Percentiles rank a stretch among this genome's conserved stretches.
Evolutionary conservation across 53 echinoderm and acorn worm species (phyloP).

Genomic region (Actinopyga echinites): DNA sequence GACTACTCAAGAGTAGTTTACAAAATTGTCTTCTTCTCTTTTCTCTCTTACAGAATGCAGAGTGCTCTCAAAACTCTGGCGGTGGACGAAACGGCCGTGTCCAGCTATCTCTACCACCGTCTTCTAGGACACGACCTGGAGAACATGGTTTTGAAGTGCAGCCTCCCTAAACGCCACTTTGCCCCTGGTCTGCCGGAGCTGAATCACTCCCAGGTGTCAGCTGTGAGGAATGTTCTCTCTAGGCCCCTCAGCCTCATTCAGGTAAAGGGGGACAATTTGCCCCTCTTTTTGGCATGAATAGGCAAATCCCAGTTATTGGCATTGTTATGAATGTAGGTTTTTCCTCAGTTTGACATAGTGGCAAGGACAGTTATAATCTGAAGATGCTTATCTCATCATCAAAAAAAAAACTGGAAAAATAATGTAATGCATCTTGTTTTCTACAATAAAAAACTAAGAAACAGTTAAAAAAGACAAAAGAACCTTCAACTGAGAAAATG

Average conservation of each 20-base stretch:
- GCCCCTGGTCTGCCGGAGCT: conserved; percentile 85
- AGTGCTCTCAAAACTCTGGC: conserved; percentile 94
- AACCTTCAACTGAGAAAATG: no score
- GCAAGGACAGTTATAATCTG: no score
- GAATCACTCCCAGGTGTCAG: conserved; percentile 96
- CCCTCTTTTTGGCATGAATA: no score
- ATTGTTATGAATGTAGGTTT: no score
- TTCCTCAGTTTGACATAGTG: no score
- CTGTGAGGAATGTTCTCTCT: conserved; percentile 89
- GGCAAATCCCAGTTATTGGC: no score
- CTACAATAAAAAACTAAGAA: no score
- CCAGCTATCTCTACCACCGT: conserved; percentile 92
- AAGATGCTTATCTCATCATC: no score
- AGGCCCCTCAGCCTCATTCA: conserved; percentile 96
- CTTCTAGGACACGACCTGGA: conserved; percentile 93
- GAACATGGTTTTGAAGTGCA: conserved; percentile 91
- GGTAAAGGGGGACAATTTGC: no score
- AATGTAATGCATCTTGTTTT: no score
- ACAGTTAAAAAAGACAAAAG: no score
- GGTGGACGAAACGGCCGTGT: conserved; percentile 95
- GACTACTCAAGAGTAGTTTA: neutral
- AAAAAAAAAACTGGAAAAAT: no score
- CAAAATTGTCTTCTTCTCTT: neutral
- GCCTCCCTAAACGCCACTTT: conserved; percentile 89
- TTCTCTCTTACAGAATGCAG: conserved; percentile 74